Percentiles rank a stretch among this genome's conserved stretches.
These are phyloP conservation scores for Lithophane semibrunnea DNA, from an alignment of 2,888 invertebrate species.

Conservation along the genomic window DNA sequence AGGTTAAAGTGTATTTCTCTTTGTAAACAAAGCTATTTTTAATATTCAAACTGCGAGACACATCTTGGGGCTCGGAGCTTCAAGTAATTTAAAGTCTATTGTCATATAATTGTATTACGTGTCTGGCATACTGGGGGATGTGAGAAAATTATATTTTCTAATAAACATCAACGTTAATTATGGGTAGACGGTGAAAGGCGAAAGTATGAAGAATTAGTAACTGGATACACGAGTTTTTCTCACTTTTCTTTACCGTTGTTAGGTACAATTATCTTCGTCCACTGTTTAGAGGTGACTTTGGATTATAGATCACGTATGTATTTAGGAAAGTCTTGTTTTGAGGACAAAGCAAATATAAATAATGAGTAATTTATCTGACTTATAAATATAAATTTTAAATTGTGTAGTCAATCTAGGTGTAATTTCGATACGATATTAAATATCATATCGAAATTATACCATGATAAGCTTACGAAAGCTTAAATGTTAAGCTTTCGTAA, in stretches of 20 bases:
- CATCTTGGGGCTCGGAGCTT: slow-evolving; percentile 74
- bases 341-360: background rate
- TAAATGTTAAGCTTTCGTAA: background rate
- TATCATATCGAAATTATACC: too few relatives aligned
- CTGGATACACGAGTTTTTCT: slow-evolving; percentile 5
- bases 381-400: background rate
- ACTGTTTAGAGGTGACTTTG: slow-evolving; percentile 3
- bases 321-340: background rate
- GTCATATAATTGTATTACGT: slow-evolving; percentile 83
- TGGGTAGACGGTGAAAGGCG: slow-evolving; percentile 6
- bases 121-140: slow-evolving; percentile 70
- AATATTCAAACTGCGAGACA: slow-evolving; percentile 79
- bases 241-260: background rate
- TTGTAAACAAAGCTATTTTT: slow-evolving; percentile 62
- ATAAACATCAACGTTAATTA: slow-evolving; percentile 76
- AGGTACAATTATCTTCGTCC: background rate
- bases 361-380: background rate
- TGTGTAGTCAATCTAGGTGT: background rate
- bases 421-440: too few relatives aligned
- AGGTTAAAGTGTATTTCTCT: slow-evolving; percentile 4
- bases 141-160: slow-evolving; percentile 76
- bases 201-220: slow-evolving; percentile 46
- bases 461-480: too few relatives aligned
- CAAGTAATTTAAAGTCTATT: slow-evolving; percentile 79
- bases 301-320: background rate